Evolutionary conservation across 2,797 vertebrate species (phyloP), one percentile per base, ranked within the genome.

Genomic region (Coregonus ussuriensis): DNA sequence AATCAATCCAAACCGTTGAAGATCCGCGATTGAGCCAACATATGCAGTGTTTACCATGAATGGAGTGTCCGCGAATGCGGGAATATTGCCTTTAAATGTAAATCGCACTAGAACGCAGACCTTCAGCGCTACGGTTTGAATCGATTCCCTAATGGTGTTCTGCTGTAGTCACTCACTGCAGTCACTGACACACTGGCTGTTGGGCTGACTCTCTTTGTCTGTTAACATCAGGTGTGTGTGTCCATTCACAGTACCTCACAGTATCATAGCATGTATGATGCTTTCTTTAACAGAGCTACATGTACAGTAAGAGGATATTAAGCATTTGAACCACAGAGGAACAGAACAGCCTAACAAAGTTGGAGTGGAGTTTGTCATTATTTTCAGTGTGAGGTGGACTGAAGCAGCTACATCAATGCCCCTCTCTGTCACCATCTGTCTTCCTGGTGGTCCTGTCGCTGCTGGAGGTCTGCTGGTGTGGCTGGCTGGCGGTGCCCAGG

Each of bases 361-460:
- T 11, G 41, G 41, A 47, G 41, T 47, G 41, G 41, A 47, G 41
- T 47, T 47, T 47, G 1, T 47, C 9, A 0, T 47, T 47, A 1
- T 47, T 47, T 16, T 56, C 18, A 56, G 54, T 56, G 15, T 5
- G 54, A 18, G 54, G 16, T 29, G 33, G 59, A 29, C n/a, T 41
- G 56, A 4, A 70, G 41, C 52, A 74, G 75, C 59, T 75, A 76
- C 53, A 75, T 79, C 79, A 80, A 85, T 80, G 87, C 89, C 84
- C 78, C 79, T 47, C 65, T 83, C 81, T 79, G 79, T 29, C 72
- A 76, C 90, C 91, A 91, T 91, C 90, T 93, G 91, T 86, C 86
- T 66, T 69, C 1, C 71, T 31, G 83, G 86, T 79, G 83, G 79
- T 82, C 81, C 75, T 11, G 0, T 74, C 83, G 86, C 82, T 82